phyloP scores from a whole-genome alignment of 2,113 vertebrate species.

The Daphoenositta chrysoptera region DNA sequence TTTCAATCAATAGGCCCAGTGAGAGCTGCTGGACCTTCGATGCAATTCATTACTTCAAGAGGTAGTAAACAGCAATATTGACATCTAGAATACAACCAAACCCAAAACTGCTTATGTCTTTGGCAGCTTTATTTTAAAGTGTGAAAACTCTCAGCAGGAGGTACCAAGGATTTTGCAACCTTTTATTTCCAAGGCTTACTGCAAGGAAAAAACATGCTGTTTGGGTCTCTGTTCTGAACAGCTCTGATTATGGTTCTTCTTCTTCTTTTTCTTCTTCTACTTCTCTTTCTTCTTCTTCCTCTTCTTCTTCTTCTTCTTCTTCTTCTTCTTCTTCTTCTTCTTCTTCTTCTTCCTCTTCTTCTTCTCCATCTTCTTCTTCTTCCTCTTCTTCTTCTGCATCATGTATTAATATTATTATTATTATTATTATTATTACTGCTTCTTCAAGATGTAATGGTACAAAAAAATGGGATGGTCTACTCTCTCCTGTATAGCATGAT shows the following conservation, averaged over 20 bases:
- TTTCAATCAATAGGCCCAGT: background rate
- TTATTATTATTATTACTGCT: background rate
- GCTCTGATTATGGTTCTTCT: background rate
- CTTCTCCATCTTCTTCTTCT: background rate
- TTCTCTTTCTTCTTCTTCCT: background rate
- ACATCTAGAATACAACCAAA: background rate
- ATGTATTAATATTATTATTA: background rate
- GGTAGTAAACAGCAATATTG: background rate
- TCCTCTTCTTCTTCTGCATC: too few relatives aligned
- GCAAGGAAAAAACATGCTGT: background rate
- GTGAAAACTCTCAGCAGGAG: background rate
- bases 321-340: background rate
- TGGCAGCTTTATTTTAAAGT: slow-evolving; percentile 2
- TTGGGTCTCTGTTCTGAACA: background rate
- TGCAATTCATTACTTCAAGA: background rate
- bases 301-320: background rate
- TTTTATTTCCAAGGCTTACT: background rate
- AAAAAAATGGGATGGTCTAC: background rate
- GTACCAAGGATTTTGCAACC: background rate
- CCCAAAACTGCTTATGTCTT: background rate
- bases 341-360: background rate
- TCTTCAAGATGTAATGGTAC: background rate
- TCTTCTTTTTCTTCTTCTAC: background rate
- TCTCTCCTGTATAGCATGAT: background rate
- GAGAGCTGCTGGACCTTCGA: background rate